A percentile compares a stretch with the other conserved stretches of the same genome.
phyloP scores from a whole-genome alignment of 2,888 invertebrate species.

The Serripes groenlandicus region DNA sequence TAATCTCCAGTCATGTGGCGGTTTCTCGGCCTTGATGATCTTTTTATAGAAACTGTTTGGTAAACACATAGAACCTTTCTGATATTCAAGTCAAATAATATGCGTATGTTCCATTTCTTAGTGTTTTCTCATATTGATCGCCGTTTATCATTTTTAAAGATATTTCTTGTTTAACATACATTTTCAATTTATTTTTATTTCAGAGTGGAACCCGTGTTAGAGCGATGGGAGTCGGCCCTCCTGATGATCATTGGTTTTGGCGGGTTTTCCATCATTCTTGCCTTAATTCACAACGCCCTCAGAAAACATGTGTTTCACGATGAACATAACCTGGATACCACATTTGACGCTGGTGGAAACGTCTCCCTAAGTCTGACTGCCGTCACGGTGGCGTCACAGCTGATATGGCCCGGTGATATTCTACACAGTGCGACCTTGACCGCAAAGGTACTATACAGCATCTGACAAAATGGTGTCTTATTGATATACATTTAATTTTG shows the following conservation, averaged over 20 bases:
- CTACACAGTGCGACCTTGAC: conserved; percentile 82
- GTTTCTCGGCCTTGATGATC: too few species aligned
- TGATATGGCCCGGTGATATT: conserved; percentile 84
- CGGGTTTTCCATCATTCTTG: conserved; percentile 81
- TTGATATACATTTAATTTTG: too few species aligned
- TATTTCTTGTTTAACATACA: too few species aligned
- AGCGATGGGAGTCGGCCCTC: conserved; percentile 79
- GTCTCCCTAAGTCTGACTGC: conserved; percentile 81
- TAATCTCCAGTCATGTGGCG: too few species aligned
- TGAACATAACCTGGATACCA: conserved; percentile 82
- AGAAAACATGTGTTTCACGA: conserved; percentile 82
- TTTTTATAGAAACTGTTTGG: too few species aligned
- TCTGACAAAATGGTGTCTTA: too few species aligned
- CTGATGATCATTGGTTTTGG: conserved; percentile 82
- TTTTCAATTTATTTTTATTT: conserved; percentile 35
- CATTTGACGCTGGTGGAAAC: conserved; percentile 83
- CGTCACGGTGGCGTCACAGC: conserved; percentile 82
- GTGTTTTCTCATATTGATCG: too few species aligned
- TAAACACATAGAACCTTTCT: too few species aligned
- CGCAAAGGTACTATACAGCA: conserved; percentile 79
- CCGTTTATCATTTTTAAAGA: too few species aligned
- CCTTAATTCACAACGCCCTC: conserved; percentile 80
- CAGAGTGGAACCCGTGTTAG: conserved; percentile 79
- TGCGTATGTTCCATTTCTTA: too few species aligned
- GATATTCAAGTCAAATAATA: too few species aligned